A percentile compares a stretch with the other conserved stretches of the same genome.
These are phyloP conservation scores for Thaumetopoea pityocampa DNA, from an alignment of 1,140 invertebrate genomes.

Conservation along the genomic window DNA sequence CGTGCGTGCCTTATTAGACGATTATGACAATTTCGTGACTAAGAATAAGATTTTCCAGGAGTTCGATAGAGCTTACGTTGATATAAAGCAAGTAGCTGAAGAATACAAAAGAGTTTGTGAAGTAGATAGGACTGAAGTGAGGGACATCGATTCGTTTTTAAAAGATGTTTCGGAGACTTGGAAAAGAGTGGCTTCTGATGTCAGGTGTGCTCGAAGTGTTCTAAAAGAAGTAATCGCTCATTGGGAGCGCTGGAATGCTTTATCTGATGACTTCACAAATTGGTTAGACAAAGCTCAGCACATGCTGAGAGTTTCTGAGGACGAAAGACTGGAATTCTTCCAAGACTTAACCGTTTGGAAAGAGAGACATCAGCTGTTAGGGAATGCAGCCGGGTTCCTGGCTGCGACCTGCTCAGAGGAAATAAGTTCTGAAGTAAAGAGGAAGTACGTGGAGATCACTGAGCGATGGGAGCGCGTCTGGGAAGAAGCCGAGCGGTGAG, in stretches of 20 bases:
- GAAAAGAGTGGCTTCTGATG: slow-evolving; percentile 92
- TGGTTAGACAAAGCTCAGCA: slow-evolving; percentile 90
- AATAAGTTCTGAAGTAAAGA: slow-evolving; percentile 85
- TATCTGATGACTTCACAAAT: slow-evolving; percentile 83
- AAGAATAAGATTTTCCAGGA: slow-evolving; percentile 95
- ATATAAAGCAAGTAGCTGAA: slow-evolving; percentile 94
- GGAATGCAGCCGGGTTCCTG: slow-evolving; percentile 91
- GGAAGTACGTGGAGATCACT: slow-evolving; percentile 83
- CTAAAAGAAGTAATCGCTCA: slow-evolving; percentile 91
- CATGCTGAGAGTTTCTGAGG: slow-evolving; percentile 86
- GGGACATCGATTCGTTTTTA: slow-evolving; percentile 89
- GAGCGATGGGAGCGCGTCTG: slow-evolving; percentile 89
- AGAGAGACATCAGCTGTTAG: slow-evolving; percentile 88
- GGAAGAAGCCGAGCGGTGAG: slow-evolving; percentile 82
- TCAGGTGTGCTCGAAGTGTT: slow-evolving; percentile 92
- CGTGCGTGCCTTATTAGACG: slow-evolving; percentile 88
- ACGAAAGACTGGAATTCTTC: slow-evolving; percentile 92
- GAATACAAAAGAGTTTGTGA: slow-evolving; percentile 92
- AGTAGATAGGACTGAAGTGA: slow-evolving; percentile 85
- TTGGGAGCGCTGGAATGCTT: slow-evolving; percentile 89
- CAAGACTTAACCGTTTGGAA: slow-evolving; percentile 93
- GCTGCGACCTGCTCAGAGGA: slow-evolving; percentile 90
- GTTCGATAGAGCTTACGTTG: slow-evolving; percentile 93
- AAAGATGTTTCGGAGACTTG: slow-evolving; percentile 90
- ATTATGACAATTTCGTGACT: slow-evolving; percentile 94